Evolutionary conservation across 2,113 vertebrate species (phyloP).

Genomic region (Campylorhamphus procurvoides): DNA sequence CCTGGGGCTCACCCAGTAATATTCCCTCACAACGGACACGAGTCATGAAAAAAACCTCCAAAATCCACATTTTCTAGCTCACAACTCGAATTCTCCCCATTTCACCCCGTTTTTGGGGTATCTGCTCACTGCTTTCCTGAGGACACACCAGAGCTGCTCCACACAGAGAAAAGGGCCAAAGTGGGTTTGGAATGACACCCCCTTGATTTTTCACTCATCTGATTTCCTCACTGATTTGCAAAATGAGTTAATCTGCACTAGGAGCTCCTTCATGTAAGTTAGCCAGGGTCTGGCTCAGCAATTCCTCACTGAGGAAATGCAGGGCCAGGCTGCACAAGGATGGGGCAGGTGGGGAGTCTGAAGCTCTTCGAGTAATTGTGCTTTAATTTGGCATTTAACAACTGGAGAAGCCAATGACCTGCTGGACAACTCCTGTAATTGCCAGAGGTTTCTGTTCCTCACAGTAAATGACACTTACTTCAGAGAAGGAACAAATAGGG

Average conservation of each 20-base stretch:
- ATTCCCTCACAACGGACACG: no score
- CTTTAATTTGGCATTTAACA: background rate
- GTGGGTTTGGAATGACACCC: accelerated
- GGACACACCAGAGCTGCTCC: background rate
- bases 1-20: no score
- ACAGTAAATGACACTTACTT: background rate
- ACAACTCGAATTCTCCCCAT: accelerated
- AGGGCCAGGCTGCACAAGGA: background rate
- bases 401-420: background rate
- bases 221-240: background rate
- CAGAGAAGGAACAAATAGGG: accelerated
- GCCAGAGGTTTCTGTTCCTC: background rate
- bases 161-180: background rate
- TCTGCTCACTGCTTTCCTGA: background rate
- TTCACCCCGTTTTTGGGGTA: background rate
- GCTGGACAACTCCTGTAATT: background rate
- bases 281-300: background rate
- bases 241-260: background rate
- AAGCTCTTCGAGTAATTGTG: background rate
- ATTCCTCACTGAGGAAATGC: accelerated
- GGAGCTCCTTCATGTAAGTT: background rate
- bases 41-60: background rate
- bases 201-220: background rate
- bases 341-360: background rate
- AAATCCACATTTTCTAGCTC: background rate